Evolutionary conservation across 2,113 vertebrate species (phyloP).

Genomic region (Takifugu flavidus): DNA sequence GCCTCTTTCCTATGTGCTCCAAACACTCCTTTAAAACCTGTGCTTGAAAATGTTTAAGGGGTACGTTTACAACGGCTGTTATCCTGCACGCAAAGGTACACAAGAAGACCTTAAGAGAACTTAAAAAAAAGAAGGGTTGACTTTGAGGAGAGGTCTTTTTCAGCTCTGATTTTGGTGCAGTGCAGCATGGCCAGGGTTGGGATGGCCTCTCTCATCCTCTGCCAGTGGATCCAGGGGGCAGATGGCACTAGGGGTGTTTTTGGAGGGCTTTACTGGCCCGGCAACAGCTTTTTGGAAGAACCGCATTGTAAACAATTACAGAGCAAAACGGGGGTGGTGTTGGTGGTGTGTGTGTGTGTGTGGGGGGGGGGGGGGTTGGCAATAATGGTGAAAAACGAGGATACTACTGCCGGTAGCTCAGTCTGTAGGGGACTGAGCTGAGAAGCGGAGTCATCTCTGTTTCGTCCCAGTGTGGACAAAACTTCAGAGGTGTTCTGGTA

Average conservation of each 20-base stretch:
- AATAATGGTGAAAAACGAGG: too few relatives aligned
- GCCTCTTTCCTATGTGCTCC: too few relatives aligned
- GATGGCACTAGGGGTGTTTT: conserved; percentile 54
- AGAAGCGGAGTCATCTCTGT: conserved; percentile 9
- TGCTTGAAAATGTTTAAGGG: too few relatives aligned
- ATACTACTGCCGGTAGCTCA: too few relatives aligned
- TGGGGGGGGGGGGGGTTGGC: too few relatives aligned
- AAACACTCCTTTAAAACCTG: too few relatives aligned
- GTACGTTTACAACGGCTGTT: too few relatives aligned
- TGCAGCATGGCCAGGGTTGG: background rate
- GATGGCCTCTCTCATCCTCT: conserved; percentile 56
- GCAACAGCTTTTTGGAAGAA: conserved; percentile 54
- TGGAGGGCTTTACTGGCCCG: conserved; percentile 23
- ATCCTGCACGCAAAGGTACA: too few relatives aligned
- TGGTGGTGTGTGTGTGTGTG: too few relatives aligned
- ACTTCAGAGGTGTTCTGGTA: conserved; percentile 28
- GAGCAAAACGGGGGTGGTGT: conserved; percentile 45
- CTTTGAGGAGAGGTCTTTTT: conserved; percentile 34
- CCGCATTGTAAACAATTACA: conserved; percentile 73
- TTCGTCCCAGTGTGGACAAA: background rate
- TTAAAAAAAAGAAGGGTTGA: conserved; percentile 25
- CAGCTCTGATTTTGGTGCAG: conserved; percentile 28
- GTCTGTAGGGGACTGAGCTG: conserved; percentile 11
- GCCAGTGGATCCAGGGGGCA: conserved; percentile 64
- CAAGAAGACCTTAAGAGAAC: conserved; percentile 6